Evolutionary conservation across 2,797 vertebrate species (phyloP).

Genomic region (Coregonus suidteri): DNA sequence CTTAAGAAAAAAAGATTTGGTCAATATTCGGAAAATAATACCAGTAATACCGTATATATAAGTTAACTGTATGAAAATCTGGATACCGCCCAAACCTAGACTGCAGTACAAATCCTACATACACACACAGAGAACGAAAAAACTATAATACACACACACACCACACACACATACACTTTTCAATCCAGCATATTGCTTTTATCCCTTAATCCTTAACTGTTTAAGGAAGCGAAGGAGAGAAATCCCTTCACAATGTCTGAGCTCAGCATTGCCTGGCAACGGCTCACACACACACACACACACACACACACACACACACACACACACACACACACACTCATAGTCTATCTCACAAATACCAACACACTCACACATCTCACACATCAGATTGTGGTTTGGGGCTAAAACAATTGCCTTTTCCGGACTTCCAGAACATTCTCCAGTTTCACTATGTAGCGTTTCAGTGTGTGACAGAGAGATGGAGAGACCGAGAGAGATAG

Average conservation of each 20-base stretch:
- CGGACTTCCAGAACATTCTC: conserved; percentile 44
- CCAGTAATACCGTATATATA: too few species aligned
- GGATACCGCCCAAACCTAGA: neutral
- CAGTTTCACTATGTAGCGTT: conserved; percentile 8
- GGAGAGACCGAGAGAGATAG: conserved; percentile 35
- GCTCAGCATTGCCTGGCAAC: conserved; percentile 70
- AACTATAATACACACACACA: conserved; percentile 17
- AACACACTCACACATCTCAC: too few species aligned
- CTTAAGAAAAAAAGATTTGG: too few species aligned
- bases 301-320: too few species aligned
- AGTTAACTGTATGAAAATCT: too few species aligned
- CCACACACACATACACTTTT: conserved; percentile 8
- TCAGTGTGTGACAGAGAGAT: conserved; percentile 34
- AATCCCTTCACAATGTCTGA: conserved; percentile 76
- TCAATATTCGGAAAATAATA: too few species aligned
- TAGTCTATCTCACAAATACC: too few species aligned
- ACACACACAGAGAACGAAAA: neutral
- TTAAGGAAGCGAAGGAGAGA: conserved; percentile 74
- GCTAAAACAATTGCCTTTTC: conserved; percentile 43
- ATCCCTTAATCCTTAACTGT: conserved; percentile 78
- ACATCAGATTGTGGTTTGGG: conserved; percentile 40
- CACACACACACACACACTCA: conserved; percentile 13
- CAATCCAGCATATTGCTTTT: conserved; percentile 58
- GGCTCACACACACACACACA: conserved; percentile 38
- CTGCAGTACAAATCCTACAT: conserved; percentile 8